Evolutionary conservation across 2,888 invertebrate genomes (phyloP), one percentile per base, ranked within the genome.

Genomic region (Teleiodes luculella): DNA sequence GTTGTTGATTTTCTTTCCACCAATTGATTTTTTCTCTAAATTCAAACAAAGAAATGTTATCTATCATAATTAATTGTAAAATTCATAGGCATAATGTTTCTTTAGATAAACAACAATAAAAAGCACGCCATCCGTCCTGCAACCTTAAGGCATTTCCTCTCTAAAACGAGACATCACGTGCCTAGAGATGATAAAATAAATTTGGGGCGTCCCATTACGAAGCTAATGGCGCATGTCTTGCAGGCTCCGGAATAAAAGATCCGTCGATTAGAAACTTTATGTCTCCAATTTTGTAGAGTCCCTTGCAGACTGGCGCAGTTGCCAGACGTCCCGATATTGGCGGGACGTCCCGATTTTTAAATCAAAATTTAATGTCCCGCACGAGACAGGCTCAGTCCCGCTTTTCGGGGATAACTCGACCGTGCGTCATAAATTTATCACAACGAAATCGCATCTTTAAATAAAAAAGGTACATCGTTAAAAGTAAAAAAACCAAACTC

Each of bases 231-330:
- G 86, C 85, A 87, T 86, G 85, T 86, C 88, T 86, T 71, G 75
- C 80, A 78, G 79, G 84, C 79, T 77, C 74, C 81, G 80, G 85
- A 87, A 87, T 87, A 88, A 88, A 87, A 88, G 86, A 86, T 86
- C 79, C 83, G 86, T 86, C 88, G 88, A 89, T 89, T 87, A 88
- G 80, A 88, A 88, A 88, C 80, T 89, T 88, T 89, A 88, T 88
- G 88, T 83, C 87, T 85, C 86, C 85, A 86, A 87, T 87, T 83
- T 85, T 81, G 83, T 76, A 70, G 72, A 74, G 68, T 60, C 74
- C 79, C 75, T 75, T 67, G 51, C 62, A 67, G 70, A 14, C 70
- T 69, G 67, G 67, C 63, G 67, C 68, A 70, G 70, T 71, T n/a
- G n/a, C n/a, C n/a, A n/a, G n/a, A n/a, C n/a, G n/a, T n/a, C n/a